These are phyloP conservation scores for Albula glossodonta DNA, from an alignment of 2,113 vertebrate genomes.

Conservation along the genomic window DNA sequence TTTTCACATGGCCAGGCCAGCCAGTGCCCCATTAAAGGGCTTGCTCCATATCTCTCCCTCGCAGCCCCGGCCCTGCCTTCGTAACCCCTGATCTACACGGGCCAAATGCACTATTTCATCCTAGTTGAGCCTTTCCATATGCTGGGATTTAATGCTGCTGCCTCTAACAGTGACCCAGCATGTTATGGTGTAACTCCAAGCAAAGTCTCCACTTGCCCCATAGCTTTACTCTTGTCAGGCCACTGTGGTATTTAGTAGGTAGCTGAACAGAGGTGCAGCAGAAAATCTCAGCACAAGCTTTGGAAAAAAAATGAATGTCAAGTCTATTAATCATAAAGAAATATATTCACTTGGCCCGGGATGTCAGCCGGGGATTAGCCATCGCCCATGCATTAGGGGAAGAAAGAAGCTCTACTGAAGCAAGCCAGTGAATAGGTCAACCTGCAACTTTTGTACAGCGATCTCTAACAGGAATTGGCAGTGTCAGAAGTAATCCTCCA, in stretches of 20 bases:
- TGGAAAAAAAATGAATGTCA: slow-evolving; percentile 67
- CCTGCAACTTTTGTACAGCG: slow-evolving; percentile 55
- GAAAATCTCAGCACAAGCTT: slow-evolving; percentile 63
- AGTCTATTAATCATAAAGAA: slow-evolving; percentile 71
- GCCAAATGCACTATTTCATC: slow-evolving; percentile 17
- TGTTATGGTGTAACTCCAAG: slow-evolving; percentile 6
- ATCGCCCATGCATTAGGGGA: slow-evolving; percentile 46
- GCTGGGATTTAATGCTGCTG: slow-evolving; percentile 5
- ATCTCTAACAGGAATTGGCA: slow-evolving; percentile 55
- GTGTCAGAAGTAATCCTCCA: slow-evolving; percentile 53
- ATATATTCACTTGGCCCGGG: slow-evolving; percentile 53
- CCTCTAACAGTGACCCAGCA: background rate
- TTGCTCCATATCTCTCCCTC: slow-evolving; percentile 16
- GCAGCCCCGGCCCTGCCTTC: background rate
- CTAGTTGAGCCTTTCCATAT: slow-evolving; percentile 20
- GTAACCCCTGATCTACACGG: slow-evolving; percentile 8
- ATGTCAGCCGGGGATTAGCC: slow-evolving; percentile 65
- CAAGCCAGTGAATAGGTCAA: slow-evolving; percentile 58
- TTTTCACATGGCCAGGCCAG: slow-evolving; percentile 13
- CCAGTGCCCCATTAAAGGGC: slow-evolving; percentile 8
- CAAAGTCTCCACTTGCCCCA: slow-evolving; percentile 52
- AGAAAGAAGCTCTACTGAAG: slow-evolving; percentile 60
- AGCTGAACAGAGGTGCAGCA: slow-evolving; percentile 51
- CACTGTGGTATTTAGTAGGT: slow-evolving; percentile 71
- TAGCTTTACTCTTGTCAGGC: slow-evolving; percentile 65